phyloP scores from a whole-genome alignment of 2,113 vertebrate species.

The Archocentrus centrarchus region DNA sequence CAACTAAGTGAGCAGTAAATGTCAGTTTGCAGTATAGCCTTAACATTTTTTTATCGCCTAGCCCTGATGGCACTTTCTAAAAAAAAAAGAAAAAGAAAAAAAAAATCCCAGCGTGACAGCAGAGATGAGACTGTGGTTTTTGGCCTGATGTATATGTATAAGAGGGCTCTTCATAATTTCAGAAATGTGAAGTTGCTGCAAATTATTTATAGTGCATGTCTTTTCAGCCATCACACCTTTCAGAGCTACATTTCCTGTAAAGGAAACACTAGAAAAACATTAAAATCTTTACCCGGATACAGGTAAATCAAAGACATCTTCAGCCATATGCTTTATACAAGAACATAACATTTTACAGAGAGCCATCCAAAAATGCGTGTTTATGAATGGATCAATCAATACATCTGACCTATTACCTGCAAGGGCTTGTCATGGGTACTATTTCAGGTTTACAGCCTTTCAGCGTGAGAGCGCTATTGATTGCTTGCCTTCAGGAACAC shows the following conservation, averaged over 20 bases:
- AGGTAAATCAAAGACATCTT: slow-evolving; percentile 36
- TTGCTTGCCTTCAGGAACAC: slow-evolving; percentile 72
- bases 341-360: slow-evolving; percentile 52
- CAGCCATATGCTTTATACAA: slow-evolving; percentile 40
- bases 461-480: slow-evolving; percentile 73
- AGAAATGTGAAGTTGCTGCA: slow-evolving; percentile 34
- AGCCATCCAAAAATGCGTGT: slow-evolving; percentile 65
- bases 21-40: slow-evolving; percentile 44
- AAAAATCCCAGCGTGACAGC: neutral
- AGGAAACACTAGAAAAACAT: slow-evolving; percentile 31
- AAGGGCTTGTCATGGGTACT: slow-evolving; percentile 74
- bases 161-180: slow-evolving; percentile 47
- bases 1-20: slow-evolving; percentile 44
- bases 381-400: slow-evolving; percentile 78
- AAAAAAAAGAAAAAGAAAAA: neutral
- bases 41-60: slow-evolving; percentile 45
- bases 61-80: slow-evolving; percentile 7
- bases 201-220: slow-evolving; percentile 38
- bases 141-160: slow-evolving; percentile 25
- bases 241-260: slow-evolving; percentile 21
- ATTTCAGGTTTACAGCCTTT: slow-evolving; percentile 77
- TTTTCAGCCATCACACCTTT: slow-evolving; percentile 45
- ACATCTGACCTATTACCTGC: slow-evolving; percentile 76
- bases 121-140: slow-evolving; percentile 33
- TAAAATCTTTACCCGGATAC: slow-evolving; percentile 20